A percentile compares a stretch with the other conserved stretches of the same genome.
phyloP scores from a whole-genome alignment of 92 coral and sea anemone genomes.

The Palythoa heliodiscus region DNA sequence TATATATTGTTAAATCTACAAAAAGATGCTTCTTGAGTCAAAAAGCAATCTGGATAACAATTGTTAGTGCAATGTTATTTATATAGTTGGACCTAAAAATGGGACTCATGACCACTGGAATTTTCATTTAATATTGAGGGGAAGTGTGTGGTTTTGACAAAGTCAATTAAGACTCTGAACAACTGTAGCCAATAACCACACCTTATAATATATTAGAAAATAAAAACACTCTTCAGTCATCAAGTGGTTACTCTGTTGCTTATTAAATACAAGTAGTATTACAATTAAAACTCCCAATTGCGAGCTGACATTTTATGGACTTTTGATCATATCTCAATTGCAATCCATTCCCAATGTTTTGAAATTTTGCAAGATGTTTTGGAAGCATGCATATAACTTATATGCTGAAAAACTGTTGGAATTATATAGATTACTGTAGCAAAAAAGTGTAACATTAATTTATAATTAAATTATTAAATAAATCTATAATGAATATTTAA shows the following conservation, averaged over 20 bases:
- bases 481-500: neutral
- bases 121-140: neutral
- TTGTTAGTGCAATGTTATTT: no score
- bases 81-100: no score
- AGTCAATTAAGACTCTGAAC: neutral
- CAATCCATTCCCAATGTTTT: neutral
- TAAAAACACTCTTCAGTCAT: neutral
- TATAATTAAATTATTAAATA: slow-evolving; percentile 2
- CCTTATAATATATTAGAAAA: neutral
- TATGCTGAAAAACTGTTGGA: neutral
- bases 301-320: neutral
- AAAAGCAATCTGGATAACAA: no score
- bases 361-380: neutral
- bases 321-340: neutral
- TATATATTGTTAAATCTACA: no score
- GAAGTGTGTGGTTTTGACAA: neutral
- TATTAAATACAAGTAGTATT: neutral
- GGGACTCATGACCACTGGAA: neutral
- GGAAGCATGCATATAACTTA: neutral
- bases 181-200: neutral
- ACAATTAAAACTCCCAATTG: neutral
- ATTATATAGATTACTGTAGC: neutral
- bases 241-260: neutral
- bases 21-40: no score
- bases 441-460: neutral